phyloP scores from a whole-genome alignment of 2,888 invertebrate species.

The Drosophila macrospina region DNA sequence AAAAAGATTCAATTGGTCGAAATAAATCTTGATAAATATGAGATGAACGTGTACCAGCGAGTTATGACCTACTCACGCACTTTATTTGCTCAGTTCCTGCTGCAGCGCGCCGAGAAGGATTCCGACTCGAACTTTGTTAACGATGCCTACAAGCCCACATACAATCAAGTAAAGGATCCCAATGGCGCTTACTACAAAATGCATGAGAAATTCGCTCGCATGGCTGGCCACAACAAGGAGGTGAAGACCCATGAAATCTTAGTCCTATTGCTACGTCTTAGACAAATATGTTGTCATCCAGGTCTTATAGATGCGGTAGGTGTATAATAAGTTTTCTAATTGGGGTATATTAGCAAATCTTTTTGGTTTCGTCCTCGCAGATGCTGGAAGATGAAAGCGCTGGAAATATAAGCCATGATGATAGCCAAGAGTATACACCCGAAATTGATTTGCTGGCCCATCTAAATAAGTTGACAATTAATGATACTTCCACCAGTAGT shows the following conservation, averaged over 20 bases:
- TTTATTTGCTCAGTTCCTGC: slow-evolving; percentile 91
- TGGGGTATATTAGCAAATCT: not conserved
- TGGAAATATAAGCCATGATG: slow-evolving; percentile 54
- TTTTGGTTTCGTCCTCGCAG: slow-evolving; percentile 68
- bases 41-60: slow-evolving; percentile 92
- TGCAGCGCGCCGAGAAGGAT: slow-evolving; percentile 90
- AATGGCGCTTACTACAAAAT: slow-evolving; percentile 87
- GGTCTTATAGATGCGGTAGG: slow-evolving; percentile 90
- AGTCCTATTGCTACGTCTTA: slow-evolving; percentile 92
- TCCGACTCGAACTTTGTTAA: slow-evolving; percentile 79
- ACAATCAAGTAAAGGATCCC: slow-evolving; percentile 83
- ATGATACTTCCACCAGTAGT: slow-evolving; percentile 64
- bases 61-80: slow-evolving; percentile 90
- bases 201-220: slow-evolving; percentile 88
- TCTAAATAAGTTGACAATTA: slow-evolving; percentile 88
- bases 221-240: slow-evolving; percentile 87
- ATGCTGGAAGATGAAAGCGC: slow-evolving; percentile 86
- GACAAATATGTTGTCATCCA: slow-evolving; percentile 96
- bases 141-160: slow-evolving; percentile 70
- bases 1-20: slow-evolving; percentile 87
- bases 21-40: slow-evolving; percentile 89
- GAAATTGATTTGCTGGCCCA: slow-evolving; percentile 88
- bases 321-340: slow-evolving; percentile 15
- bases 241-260: slow-evolving; percentile 90
- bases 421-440: slow-evolving; percentile 83